Conservation (phyloP, 2,888 invertebrate species). For the Drosophila buzzatii region DNA sequence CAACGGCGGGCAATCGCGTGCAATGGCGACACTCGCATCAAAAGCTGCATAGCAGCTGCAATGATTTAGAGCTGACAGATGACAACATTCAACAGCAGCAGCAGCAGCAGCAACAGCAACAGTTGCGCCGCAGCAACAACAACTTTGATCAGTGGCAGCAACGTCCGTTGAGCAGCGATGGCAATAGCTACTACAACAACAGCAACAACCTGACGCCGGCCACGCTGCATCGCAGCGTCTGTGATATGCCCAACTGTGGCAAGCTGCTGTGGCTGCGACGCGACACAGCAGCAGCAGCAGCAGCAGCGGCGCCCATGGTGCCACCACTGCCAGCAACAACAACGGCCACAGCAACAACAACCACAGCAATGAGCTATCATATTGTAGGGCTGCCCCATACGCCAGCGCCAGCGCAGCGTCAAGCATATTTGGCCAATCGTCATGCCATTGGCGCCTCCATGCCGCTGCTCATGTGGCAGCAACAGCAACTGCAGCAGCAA, state of each 20-base stretch:
- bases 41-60: slow-evolving; percentile 77
- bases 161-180: slow-evolving; percentile 66
- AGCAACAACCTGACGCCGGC: slow-evolving; percentile 33
- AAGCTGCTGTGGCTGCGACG: slow-evolving; percentile 84
- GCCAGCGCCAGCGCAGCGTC: slow-evolving; percentile 80
- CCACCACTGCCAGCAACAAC: slow-evolving; percentile 45
- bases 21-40: slow-evolving; percentile 56
- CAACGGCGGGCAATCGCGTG: slow-evolving; percentile 27
- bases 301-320: slow-evolving; percentile 41
- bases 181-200: slow-evolving; percentile 27
- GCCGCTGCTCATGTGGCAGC: slow-evolving; percentile 89
- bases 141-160: slow-evolving; percentile 32
- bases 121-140: slow-evolving; percentile 19
- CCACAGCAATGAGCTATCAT: slow-evolving; percentile 74
- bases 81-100: slow-evolving; percentile 46
- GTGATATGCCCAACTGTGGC: slow-evolving; percentile 84
- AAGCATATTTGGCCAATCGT: slow-evolving; percentile 83
- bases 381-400: slow-evolving; percentile 83
- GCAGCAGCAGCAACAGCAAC: slow-evolving; percentile 2
- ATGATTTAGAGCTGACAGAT: slow-evolving; percentile 67
- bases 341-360: slow-evolving; percentile 22
- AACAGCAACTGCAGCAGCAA: slow-evolving; percentile 35
- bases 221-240: slow-evolving; percentile 62
- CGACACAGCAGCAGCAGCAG: slow-evolving; percentile 16
- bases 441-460: slow-evolving; percentile 86